These are phyloP conservation scores for Lithophane leautieri DNA, from an alignment of 2,888 invertebrate species.

Conservation along the genomic window DNA sequence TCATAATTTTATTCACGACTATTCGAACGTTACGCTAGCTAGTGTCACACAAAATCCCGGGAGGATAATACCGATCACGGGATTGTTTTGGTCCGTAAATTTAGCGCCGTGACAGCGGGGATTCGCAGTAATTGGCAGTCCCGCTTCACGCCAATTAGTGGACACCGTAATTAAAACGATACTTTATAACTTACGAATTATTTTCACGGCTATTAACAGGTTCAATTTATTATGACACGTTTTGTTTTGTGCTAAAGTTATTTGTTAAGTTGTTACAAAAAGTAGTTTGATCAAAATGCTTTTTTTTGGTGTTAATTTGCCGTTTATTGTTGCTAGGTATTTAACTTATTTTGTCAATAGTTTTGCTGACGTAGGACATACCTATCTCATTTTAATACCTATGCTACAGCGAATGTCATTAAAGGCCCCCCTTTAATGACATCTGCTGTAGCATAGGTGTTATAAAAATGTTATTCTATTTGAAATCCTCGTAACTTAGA, in stretches of 20 bases:
- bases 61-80: conserved; percentile 65
- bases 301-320: not conserved
- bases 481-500: not conserved
- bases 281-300: not conserved
- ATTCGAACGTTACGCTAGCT: conserved; percentile 12
- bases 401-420: no score
- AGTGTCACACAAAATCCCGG: conserved; percentile 50
- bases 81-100: conserved; percentile 70
- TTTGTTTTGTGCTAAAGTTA: conserved; percentile 21
- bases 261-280: conserved; percentile 16
- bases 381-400: no score
- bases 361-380: not conserved
- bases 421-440: not conserved
- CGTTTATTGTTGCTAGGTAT: not conserved
- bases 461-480: not conserved
- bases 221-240: conserved; percentile 48
- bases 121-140: conserved; percentile 71
- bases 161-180: conserved; percentile 58
- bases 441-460: not conserved
- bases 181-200: conserved; percentile 51
- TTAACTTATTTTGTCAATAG: not conserved
- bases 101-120: conserved; percentile 62
- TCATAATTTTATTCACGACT: conserved; percentile 37
- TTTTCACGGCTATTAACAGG: conserved; percentile 46
- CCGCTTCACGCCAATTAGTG: conserved; percentile 70